Base-by-base conservation (phyloP, 2,113 vertebrate genomes). In the Phocoena sinus region DNA sequence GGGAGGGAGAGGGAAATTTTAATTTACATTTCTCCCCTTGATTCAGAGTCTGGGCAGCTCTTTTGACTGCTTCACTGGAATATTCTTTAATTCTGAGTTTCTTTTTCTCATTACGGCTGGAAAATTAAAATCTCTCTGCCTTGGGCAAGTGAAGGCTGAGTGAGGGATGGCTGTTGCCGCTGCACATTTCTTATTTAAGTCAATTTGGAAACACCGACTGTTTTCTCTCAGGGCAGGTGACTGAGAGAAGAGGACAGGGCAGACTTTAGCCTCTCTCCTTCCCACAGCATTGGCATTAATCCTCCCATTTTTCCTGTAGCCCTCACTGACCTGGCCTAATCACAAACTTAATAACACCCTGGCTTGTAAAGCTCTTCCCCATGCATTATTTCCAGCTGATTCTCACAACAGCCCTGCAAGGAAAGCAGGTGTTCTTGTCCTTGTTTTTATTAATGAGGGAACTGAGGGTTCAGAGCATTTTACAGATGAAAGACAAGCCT, bases 81-180 rank as follows among this genome's bases (percentile, higher is more conserved):
- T 97, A 96, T 96, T 98, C 95, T 98, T 98, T 97, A 98, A 98
- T 97, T 98, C 85, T 90, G 90, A 96, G 93, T 97, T 97, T 97
- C 97, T 94, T 96, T 98, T 97, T 98, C 97, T 98, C 97, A 98
- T 98, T 98, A 98, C 8, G 1, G 60, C 80, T 97, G 0, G 47
- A 97, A 98, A 98, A 98, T 98, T 97, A 98, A 98, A 98, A 97
- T 96, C 92, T 90, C 87, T 96, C 86, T 97, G 97, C 97, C 97
- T 96, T 98, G 89, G 97, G 98, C 98, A 97, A 97, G 71, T 77
- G 81, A 92, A 91, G 83, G 87, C 96, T 96, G 92, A 94, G 92
- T 87, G 92, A 96, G 70, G 56, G 89, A 95, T 38, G 58, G 86
- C 88, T 38, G 63, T 83, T 7, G 33, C 86, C 0, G 0, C 71